Evolutionary conservation across 2,888 invertebrate genomes (phyloP).

Genomic region (Brachypterus glaber): DNA sequence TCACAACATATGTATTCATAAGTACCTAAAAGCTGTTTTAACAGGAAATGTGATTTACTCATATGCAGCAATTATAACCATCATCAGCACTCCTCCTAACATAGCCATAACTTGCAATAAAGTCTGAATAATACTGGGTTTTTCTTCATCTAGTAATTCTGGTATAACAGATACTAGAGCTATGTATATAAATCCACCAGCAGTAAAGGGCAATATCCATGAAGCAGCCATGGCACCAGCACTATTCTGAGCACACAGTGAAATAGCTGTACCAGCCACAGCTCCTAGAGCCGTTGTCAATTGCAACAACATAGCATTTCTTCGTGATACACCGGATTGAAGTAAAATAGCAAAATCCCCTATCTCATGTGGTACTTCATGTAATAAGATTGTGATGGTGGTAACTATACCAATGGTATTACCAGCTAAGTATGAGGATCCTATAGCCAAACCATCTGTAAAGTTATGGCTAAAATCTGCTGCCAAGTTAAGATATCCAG

Average conservation of each 20-base stretch:
- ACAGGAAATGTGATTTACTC: constrained; percentile 46
- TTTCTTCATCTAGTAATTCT: constrained; percentile 83
- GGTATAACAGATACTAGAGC: constrained; percentile 98
- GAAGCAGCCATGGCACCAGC: constrained; percentile 61
- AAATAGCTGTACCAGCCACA: constrained; percentile 81
- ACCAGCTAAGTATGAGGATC: constrained; percentile 92
- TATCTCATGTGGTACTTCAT: constrained; percentile 99
- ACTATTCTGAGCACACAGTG: constrained; percentile 71
- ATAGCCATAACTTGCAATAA: constrained; percentile 84
- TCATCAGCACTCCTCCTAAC: constrained; percentile 84
- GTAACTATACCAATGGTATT: constrained; percentile 80
- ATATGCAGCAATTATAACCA: constrained; percentile 84
- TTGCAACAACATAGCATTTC: constrained; percentile 91
- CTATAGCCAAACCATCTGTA: constrained; percentile 98
- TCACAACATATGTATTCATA: too few relatives aligned
- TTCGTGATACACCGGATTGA: constrained; percentile 89
- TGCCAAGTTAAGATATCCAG: constrained; percentile 92
- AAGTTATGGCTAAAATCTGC: constrained; percentile 99
- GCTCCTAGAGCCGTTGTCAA: constrained; percentile 93
- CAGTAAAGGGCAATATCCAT: constrained; percentile 95
- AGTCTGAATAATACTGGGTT: constrained; percentile 70
- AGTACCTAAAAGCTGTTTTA: constrained; percentile 5
- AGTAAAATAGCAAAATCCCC: constrained; percentile 98
- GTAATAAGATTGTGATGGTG: constrained; percentile 89
- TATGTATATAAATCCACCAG: constrained; percentile 99